Base-by-base conservation (phyloP, 1,140 invertebrate species). In the Drosophila truncata region DNA sequence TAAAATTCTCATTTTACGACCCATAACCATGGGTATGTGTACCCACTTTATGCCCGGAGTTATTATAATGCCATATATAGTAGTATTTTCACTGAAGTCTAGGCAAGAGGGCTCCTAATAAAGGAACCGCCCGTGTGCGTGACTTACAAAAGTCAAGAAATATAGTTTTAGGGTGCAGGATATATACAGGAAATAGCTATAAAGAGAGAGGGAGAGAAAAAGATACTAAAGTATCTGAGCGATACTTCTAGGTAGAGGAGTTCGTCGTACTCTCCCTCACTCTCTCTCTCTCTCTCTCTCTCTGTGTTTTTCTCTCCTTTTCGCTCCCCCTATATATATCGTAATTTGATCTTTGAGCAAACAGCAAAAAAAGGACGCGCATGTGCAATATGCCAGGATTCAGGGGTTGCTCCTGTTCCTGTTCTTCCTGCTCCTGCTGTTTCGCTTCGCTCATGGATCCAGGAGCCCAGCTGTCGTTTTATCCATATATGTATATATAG, bases 271-370 rank as follows among this genome's bases (percentile, higher is more conserved):
- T 47, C 50, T 58, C 33, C 63, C 52, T 5, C 35, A 11, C 31
- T 20, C 23, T 23, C 37, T 37, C 14, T 58, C 33, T 70, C 52
- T 5, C 35, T 14, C 31, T 20, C 23, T 23, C 37, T 37, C 14
- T 5, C 16, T 27, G 3, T 4, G 31, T 39, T 9, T 18, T 8
- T 23, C 25, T 37, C 11, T 35, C 27, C 25, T 41, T 31, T 35
- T 44, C 29, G 37, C 52, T 62, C 37, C 29, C 61, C 50, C 41
- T 41, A 49, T 86, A 79, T 41, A 49, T 86, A 79, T 82, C 79
- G 82, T 79, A 86, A 86, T 87, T 86, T 79, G 82, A 86, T 86
- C 82, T 75, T 67, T 70, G 70, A 64, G 83, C 79, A 82, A 79
- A 65, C 79, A 84, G 79, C 73, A 23, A 47, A 82, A 87, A 87